Evolutionary conservation across 2,797 vertebrate genomes (phyloP), one percentile per base, ranked within the genome.

Genomic region (Chaetodon trifasciatus): DNA sequence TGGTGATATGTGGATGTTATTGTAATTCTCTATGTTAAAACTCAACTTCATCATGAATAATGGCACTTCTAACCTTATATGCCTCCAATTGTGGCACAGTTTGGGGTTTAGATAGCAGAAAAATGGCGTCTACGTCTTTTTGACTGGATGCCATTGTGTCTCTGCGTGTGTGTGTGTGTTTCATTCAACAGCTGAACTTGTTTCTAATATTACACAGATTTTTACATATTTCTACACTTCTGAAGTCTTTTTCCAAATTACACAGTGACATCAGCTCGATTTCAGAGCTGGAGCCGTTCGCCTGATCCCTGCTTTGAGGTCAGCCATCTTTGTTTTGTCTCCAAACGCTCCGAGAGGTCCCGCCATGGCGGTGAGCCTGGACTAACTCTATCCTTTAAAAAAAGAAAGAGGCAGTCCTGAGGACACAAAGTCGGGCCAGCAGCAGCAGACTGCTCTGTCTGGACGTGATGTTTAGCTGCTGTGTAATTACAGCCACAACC

Each of bases 401-500:
- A 79, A 55, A 72, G 23, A 75, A 71, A 58, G 39, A 37, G 6
- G 50, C 53, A 69, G 78, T 21, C 32, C 40, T 49, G 46, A 39
- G 64, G 81, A 86, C 69, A 32, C 23, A 8, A 4, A 66, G 77
- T 63, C 21, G 12, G 23, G 19, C 64, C 56, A 64, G 60, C 37
- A 57, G 53, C 21, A 12, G 37, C 57, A 47, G 67, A 70, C 65
- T 42, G 74, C 60, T 64, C 39, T 40, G 80, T 73, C 69, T 85
- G 83, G 64, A 81, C 7, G 12, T 66, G 77, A 57, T 1, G 57
- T 75, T 78, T 71, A 77, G 56, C 81, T 88, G 74, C 61, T 78
- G 76, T 83, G 72, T 89, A 86, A 90, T 90, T 89, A 91, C 53
- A 86, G 60, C 78, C 76, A 79, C 68, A 74, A 81, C 53, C 77